A percentile compares a stretch with the other conserved stretches of the same genome.
phyloP scores from a whole-genome alignment of 2,113 vertebrate species.

The Sceloporus tristichus region DNA sequence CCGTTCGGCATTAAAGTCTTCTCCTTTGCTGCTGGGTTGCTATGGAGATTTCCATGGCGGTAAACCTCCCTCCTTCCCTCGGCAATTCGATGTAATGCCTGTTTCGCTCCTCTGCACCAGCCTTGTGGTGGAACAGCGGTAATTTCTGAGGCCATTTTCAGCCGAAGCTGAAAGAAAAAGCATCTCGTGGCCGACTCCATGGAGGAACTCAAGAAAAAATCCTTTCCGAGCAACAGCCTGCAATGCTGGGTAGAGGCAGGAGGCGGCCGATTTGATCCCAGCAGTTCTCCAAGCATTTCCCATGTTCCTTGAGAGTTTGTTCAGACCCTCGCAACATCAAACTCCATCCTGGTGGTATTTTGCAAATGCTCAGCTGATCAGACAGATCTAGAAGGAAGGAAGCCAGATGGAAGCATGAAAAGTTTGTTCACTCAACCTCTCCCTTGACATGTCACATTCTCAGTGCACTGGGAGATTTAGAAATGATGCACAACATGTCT shows the following conservation, averaged over 20 bases:
- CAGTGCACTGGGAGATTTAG: too few species aligned
- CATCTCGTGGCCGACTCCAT: background rate
- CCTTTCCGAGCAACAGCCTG: too few species aligned
- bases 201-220: too few species aligned
- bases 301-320: background rate
- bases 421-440: too few species aligned
- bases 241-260: background rate
- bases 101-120: background rate
- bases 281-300: background rate
- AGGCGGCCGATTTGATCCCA: background rate
- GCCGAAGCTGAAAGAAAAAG: accelerated
- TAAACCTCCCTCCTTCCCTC: conserved; percentile 32
- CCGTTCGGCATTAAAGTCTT: conserved; percentile 76
- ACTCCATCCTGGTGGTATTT: background rate
- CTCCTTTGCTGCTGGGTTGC: conserved; percentile 63
- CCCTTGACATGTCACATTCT: too few species aligned
- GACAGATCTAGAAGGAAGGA: too few species aligned
- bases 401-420: too few species aligned
- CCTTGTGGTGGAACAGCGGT: background rate
- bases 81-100: conserved; percentile 9
- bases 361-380: too few species aligned
- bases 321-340: too few species aligned
- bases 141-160: accelerated
- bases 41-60: conserved; percentile 61
- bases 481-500: too few species aligned